Conservation (phyloP, 1,140 invertebrate genomes). For the Bursaphelenchus mucronatus region DNA sequence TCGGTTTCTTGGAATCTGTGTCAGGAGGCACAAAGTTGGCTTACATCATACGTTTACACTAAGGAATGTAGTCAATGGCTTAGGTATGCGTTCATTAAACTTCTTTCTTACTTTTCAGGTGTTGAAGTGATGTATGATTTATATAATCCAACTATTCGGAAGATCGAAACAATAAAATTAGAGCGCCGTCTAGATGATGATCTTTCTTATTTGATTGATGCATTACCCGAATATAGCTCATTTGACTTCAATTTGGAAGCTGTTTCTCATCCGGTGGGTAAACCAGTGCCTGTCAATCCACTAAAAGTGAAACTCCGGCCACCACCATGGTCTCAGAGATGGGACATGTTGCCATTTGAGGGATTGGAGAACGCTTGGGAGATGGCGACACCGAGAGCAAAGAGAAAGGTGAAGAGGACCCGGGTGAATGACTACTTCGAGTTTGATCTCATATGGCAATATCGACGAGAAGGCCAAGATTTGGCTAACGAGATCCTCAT, state of each 20-base stretch:
- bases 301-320: slow-evolving; percentile 69
- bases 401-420: slow-evolving; percentile 51
- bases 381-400: slow-evolving; percentile 49
- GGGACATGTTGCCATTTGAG: slow-evolving; percentile 47
- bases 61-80: slow-evolving; percentile 84
- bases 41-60: slow-evolving; percentile 77
- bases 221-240: slow-evolving; percentile 84
- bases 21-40: slow-evolving; percentile 74
- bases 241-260: slow-evolving; percentile 85
- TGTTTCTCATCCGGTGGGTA: slow-evolving; percentile 72
- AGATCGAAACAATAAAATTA: slow-evolving; percentile 80
- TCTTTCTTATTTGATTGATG: slow-evolving; percentile 84
- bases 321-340: slow-evolving; percentile 55
- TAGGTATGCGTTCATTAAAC: slow-evolving; percentile 64
- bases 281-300: slow-evolving; percentile 78
- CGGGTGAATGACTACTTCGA: slow-evolving; percentile 46
- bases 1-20: slow-evolving; percentile 94
- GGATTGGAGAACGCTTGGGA: slow-evolving; percentile 57
- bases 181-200: slow-evolving; percentile 89
- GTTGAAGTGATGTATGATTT: slow-evolving; percentile 82
- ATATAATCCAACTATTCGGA: slow-evolving; percentile 86
- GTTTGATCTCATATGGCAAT: slow-evolving; percentile 53
- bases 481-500: slow-evolving; percentile 47
- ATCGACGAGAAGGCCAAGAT: slow-evolving; percentile 42
- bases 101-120: slow-evolving; percentile 64